Base-by-base conservation (phyloP, 2,113 vertebrate species). In the Nothocercus julius region DNA sequence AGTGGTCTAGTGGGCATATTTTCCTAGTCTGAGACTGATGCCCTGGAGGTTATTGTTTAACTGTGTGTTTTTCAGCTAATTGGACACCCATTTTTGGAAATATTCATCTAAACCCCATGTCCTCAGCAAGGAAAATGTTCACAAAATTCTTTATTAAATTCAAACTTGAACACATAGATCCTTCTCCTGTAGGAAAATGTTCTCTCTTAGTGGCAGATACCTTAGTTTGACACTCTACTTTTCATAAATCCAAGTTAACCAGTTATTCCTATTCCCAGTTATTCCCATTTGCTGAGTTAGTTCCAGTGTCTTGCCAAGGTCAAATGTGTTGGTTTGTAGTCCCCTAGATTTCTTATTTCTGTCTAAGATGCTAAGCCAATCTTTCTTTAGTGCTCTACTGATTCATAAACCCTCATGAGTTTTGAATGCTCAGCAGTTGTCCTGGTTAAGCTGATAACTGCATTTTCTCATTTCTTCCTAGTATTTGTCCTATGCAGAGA, bases 171-270 rank as follows among this genome's bases (percentile, higher is more conserved):
- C 25, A 9, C 38, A 64, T 4, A 13, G 28, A 59, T 86, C 32
- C 32, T 68, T 81, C 83, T 90, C 56, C 81, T 90, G 49, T 13
- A 64, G 51, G 59, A 78, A 91, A 82, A 42, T 84, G 75, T 96
- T 86, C 24, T 77, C 1, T 87, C 36, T 63, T 6, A 1, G 34
- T 84, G 19, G 53, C 92, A 78, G 54, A 90, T 69, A 1, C 45
- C 88, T 73, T 94, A 82, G 64, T 88, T 92, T 94, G 38, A 84
- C 45, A 81, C 87, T 83, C 54, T 2, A 0, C 28, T 92, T 36
- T 93, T 81, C 51, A 64, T 53, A 86, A 94, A 84, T 86, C 36
- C 25, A 90, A 75, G 42, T 78, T 75, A 86, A 78, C 11, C 34
- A 44, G 45, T 64, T 82, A 32, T 87, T 94, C 92, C 88, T 72